phyloP scores from a whole-genome alignment of 2,888 invertebrate genomes.

The Drosophila affinis region DNA sequence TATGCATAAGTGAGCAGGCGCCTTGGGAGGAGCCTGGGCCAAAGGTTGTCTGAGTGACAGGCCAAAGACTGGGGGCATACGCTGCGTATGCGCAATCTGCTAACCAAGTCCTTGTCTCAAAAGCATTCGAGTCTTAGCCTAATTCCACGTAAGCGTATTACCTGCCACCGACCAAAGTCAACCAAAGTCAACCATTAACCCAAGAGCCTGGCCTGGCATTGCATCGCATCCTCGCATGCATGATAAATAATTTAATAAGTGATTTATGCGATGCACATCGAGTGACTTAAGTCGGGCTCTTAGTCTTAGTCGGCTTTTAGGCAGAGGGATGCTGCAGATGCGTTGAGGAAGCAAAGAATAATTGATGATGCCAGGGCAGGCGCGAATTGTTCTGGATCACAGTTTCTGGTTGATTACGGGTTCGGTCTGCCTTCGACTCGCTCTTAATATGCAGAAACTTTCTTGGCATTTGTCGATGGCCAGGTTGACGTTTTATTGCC shows the following conservation, averaged over 20 bases:
- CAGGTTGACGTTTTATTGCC: constrained; percentile 3
- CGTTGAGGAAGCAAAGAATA: constrained; percentile 17
- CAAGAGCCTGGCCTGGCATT: constrained; percentile 15
- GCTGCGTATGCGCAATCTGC: constrained; percentile 50
- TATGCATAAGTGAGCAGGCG: constrained; percentile 48
- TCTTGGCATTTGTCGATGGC: constrained; percentile 24
- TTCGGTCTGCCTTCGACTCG: neutral
- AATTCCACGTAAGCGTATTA: constrained; percentile 49
- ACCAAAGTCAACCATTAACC: constrained; percentile 34
- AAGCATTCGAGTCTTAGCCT: constrained; percentile 32
- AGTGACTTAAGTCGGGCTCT: constrained; percentile 34
- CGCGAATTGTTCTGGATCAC: neutral
- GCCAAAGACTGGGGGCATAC: constrained; percentile 29
- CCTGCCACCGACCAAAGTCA: constrained; percentile 4
- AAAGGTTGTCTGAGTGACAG: constrained; percentile 25
- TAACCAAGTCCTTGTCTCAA: constrained; percentile 25
- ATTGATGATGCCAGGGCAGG: constrained; percentile 23
- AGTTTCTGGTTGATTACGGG: constrained; percentile 10
- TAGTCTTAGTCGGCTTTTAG: neutral
- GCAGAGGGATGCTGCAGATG: neutral
- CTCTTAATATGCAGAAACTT: constrained; percentile 64
- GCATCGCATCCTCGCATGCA: neutral
- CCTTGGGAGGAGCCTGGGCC: constrained; percentile 34
- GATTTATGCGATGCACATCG: constrained; percentile 40
- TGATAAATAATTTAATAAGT: constrained; percentile 42